Evolutionary conservation across 2,797 vertebrate species (phyloP).

Genomic region (Micromesistius poutassou): DNA sequence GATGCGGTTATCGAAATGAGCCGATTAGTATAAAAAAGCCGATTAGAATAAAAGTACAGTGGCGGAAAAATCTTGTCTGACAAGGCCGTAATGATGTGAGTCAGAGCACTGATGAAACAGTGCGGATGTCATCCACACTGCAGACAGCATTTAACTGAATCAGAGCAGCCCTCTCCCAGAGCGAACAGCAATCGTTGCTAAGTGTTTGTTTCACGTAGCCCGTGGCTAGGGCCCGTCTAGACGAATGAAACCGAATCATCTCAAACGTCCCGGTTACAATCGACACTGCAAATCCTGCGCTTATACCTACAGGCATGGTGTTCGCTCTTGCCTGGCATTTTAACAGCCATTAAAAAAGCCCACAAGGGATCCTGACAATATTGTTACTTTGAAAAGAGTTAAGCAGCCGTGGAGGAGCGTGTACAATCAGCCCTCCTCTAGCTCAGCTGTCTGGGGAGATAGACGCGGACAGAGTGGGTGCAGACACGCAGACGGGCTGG

Average conservation of each 20-base stretch:
- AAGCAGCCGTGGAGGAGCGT: constrained; percentile 44
- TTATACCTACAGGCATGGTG: constrained; percentile 12
- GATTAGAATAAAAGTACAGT: constrained; percentile 48
- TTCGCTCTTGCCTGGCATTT: constrained; percentile 27
- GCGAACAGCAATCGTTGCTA: constrained; percentile 44
- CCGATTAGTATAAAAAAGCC: constrained; percentile 49
- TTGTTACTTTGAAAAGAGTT: constrained; percentile 42
- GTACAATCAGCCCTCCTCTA: constrained; percentile 50
- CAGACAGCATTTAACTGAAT: constrained; percentile 62
- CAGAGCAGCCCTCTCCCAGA: constrained; percentile 33
- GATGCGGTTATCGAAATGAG: constrained; percentile 17
- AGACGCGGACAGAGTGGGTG: constrained; percentile 60
- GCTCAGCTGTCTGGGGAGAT: constrained; percentile 45
- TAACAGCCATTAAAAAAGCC: constrained; percentile 32
- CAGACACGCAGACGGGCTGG: constrained; percentile 50
- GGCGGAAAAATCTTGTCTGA: constrained; percentile 53
- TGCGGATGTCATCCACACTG: constrained; percentile 55
- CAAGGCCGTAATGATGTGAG: constrained; percentile 63
- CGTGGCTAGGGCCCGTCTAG: constrained; percentile 46
- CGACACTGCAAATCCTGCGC: constrained; percentile 50
- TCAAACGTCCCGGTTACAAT: constrained; percentile 59
- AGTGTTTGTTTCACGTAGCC: constrained; percentile 43
- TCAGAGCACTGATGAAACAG: constrained; percentile 56
- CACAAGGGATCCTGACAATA: constrained; percentile 44
- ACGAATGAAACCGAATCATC: constrained; percentile 38